phyloP scores from a whole-genome alignment of 2,797 vertebrate species.

The Gallinago solitaria region DNA sequence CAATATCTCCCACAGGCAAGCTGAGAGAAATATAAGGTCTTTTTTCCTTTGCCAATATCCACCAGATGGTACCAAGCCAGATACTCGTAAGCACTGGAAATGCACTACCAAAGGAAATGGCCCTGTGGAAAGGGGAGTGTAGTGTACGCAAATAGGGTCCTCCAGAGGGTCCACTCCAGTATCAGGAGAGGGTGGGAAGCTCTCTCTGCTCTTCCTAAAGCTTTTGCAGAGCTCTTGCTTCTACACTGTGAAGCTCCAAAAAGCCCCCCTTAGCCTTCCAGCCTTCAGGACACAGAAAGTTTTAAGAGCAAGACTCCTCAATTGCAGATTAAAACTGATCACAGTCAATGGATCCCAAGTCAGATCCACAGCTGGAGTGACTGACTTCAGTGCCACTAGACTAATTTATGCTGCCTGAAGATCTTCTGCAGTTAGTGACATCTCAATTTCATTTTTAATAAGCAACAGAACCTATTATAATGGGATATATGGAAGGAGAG shows the following conservation, averaged over 20 bases:
- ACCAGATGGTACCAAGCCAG: background rate
- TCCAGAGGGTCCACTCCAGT: background rate
- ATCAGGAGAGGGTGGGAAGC: rapidly evolving
- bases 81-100: background rate
- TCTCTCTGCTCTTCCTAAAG: background rate
- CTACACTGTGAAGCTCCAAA: background rate
- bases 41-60: background rate
- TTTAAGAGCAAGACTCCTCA: background rate
- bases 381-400: background rate
- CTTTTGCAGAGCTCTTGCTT: background rate
- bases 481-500: slow-evolving; percentile 48
- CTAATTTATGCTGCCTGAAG: slow-evolving; percentile 2
- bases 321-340: background rate
- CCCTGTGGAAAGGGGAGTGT: background rate
- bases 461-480: slow-evolving; percentile 44
- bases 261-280: background rate
- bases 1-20: background rate
- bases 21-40: background rate
- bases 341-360: background rate
- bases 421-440: slow-evolving; percentile 27
- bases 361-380: background rate
- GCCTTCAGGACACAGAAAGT: background rate
- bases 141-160: background rate
- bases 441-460: slow-evolving; percentile 65
- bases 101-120: background rate